phyloP scores from a whole-genome alignment of 2,797 vertebrate genomes.

The Bovichtus diacanthus region DNA sequence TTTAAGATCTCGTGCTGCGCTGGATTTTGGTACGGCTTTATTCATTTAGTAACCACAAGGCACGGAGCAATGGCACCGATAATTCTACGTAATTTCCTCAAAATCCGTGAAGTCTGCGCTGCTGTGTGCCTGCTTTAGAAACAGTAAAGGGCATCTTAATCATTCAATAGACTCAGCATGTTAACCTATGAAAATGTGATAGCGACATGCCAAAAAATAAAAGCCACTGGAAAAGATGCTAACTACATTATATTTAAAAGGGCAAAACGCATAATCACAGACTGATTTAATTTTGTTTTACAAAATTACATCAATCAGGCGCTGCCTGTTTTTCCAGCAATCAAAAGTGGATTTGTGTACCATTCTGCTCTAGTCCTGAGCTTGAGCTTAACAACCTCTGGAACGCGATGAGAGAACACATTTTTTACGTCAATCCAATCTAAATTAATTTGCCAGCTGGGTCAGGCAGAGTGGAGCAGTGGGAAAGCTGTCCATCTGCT shows the following conservation, averaged over 20 bases:
- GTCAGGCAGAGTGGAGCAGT: slow-evolving; percentile 49
- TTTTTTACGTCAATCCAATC: slow-evolving; percentile 68
- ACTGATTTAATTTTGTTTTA: slow-evolving; percentile 61
- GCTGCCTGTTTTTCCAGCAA: slow-evolving; percentile 56
- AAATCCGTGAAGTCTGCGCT: slow-evolving; percentile 3
- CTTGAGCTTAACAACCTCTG: slow-evolving; percentile 59
- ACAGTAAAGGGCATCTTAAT: slow-evolving; percentile 14
- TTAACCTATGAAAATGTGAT: slow-evolving; percentile 20
- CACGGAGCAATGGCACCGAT: neutral
- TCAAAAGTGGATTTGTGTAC: slow-evolving; percentile 64
- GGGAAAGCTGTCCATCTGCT: slow-evolving; percentile 70
- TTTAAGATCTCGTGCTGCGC: neutral
- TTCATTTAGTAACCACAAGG: neutral
- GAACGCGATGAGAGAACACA: slow-evolving; percentile 59
- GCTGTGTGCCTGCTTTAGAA: neutral
- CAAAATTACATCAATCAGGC: slow-evolving; percentile 58
- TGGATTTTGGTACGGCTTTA: neutral
- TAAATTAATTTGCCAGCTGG: slow-evolving; percentile 82
- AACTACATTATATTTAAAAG: slow-evolving; percentile 37
- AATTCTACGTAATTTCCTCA: neutral
- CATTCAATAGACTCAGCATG: neutral
- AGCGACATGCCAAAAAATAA: slow-evolving; percentile 11
- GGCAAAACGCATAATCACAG: slow-evolving; percentile 39
- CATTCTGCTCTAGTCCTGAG: slow-evolving; percentile 21
- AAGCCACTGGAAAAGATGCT: slow-evolving; percentile 25